Evolutionary conservation across 2,797 vertebrate genomes (phyloP).

Genomic region (Dryobates pubescens): DNA sequence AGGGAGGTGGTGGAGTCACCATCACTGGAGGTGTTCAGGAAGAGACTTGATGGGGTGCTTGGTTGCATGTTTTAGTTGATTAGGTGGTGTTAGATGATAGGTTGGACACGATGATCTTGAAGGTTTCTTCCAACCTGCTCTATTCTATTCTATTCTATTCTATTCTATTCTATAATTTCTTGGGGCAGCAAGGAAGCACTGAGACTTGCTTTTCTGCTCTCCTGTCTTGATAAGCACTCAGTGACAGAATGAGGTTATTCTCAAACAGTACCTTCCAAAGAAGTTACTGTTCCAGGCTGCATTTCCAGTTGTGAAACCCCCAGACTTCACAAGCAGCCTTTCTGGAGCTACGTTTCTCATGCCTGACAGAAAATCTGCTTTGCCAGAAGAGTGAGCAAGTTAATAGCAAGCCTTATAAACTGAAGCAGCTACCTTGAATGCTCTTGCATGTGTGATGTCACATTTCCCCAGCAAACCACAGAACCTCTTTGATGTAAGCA

Average conservation of each 20-base stretch:
- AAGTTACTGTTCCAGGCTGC: not conserved
- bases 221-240: not conserved
- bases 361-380: not conserved
- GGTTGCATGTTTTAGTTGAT: too few species aligned
- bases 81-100: too few species aligned
- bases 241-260: constrained; percentile 46
- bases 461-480: not conserved
- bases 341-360: not conserved
- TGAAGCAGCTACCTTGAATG: not conserved
- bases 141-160: too few species aligned
- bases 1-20: too few species aligned
- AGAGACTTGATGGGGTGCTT: too few species aligned
- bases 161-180: not conserved
- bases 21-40: too few species aligned
- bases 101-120: too few species aligned
- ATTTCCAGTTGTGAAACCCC: not conserved
- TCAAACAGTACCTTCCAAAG: not conserved
- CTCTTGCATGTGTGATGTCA: not conserved
- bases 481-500: not conserved
- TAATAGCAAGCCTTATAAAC: not conserved
- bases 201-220: not conserved
- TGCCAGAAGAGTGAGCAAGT: not conserved
- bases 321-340: not conserved
- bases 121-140: too few species aligned
- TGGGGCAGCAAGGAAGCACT: constrained; percentile 4